Evolutionary conservation across 2,797 vertebrate species (phyloP).

Genomic region (Tokudaia tokunoshimensis): DNA sequence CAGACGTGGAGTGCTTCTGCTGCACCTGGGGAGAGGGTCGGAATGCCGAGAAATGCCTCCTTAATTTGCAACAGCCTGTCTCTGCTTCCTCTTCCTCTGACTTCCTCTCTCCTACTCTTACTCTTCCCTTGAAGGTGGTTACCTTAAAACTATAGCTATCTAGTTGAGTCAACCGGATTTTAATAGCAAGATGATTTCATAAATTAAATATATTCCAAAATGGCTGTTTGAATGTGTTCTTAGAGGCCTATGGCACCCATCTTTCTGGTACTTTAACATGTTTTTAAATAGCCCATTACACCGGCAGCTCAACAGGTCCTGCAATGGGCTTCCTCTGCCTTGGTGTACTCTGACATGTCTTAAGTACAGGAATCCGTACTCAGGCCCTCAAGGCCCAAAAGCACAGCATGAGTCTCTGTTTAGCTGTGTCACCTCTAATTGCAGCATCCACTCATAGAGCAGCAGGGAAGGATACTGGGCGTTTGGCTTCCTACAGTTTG

Average conservation of each 20-base stretch:
- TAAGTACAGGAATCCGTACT: background rate
- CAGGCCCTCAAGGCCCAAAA: background rate
- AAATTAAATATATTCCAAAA: background rate
- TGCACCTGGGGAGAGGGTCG: background rate
- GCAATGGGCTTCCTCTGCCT: background rate
- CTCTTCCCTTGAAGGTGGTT: background rate
- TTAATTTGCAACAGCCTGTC: background rate
- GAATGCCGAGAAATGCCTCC: background rate
- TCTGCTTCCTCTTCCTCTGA: background rate
- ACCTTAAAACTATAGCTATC: background rate
- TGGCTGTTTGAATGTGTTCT: background rate
- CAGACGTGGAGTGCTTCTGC: background rate
- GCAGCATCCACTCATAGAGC: background rate
- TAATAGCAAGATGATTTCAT: background rate
- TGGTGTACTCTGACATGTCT: rapidly evolving
- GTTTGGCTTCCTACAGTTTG: background rate
- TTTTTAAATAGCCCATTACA: background rate
- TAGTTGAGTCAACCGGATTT: background rate
- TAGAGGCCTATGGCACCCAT: background rate
- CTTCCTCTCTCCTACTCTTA: background rate
- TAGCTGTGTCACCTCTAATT: background rate
- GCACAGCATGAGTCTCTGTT: background rate
- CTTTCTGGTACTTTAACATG: background rate
- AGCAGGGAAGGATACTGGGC: background rate
- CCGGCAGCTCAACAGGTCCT: background rate